phyloP scores from a whole-genome alignment of 2,797 vertebrate species.

The Bradypodion ventrale region DNA sequence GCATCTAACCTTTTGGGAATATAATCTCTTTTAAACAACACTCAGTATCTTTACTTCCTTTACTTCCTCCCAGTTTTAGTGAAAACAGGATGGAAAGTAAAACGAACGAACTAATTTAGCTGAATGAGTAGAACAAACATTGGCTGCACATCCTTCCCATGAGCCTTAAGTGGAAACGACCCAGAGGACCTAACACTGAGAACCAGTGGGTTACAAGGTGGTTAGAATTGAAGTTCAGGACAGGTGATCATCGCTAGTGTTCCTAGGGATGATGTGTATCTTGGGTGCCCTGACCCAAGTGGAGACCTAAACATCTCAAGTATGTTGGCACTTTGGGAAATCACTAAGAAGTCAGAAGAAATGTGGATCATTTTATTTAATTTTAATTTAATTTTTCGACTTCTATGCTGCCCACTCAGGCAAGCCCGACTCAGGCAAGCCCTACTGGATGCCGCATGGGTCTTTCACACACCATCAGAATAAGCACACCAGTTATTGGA shows the following conservation, averaged over 20 bases:
- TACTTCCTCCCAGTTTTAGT: too few species aligned
- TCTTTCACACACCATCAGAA: not conserved
- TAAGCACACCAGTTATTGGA: not conserved
- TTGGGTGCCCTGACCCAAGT: too few species aligned
- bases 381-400: too few species aligned
- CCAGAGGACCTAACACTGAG: too few species aligned
- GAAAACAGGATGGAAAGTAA: not conserved
- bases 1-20: not conserved
- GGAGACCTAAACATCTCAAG: not conserved
- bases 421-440: too few species aligned
- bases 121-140: too few species aligned
- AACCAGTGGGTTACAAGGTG: not conserved
- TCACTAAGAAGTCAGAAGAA: not conserved
- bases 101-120: too few species aligned
- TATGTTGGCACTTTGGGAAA: not conserved
- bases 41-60: not conserved
- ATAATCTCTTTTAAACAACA: not conserved
- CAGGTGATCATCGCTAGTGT: not conserved
- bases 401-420: too few species aligned
- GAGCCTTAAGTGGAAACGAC: too few species aligned
- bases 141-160: too few species aligned
- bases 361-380: not conserved
- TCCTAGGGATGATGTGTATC: too few species aligned
- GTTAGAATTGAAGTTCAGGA: not conserved
- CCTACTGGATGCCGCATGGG: too few species aligned